Conservation (phyloP, 2,113 vertebrate genomes). For the Ochotona curzoniae region DNA sequence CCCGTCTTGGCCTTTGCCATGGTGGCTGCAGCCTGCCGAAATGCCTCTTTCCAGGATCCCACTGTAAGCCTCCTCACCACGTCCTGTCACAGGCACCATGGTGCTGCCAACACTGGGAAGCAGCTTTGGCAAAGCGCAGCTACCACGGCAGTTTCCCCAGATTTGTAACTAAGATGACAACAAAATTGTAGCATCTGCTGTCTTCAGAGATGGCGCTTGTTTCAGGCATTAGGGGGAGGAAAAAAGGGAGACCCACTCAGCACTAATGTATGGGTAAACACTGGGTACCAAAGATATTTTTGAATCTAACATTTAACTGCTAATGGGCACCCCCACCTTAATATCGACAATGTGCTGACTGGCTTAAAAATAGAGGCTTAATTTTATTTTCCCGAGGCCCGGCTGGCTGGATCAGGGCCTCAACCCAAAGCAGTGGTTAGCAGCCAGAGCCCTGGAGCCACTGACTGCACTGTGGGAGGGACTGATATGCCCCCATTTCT, state of each 20-base stretch:
- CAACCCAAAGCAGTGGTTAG: background rate
- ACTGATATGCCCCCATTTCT: slow-evolving; percentile 62
- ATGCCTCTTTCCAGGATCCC: background rate
- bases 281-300: slow-evolving; percentile 42
- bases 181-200: slow-evolving; percentile 36
- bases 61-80: rapidly evolving
- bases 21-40: background rate
- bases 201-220: rapidly evolving
- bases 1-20: no score
- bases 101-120: background rate
- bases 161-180: background rate
- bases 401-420: slow-evolving; percentile 6
- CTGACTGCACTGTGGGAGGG: slow-evolving; percentile 20
- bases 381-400: background rate
- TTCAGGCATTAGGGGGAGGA: background rate
- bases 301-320: slow-evolving; percentile 59
- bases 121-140: slow-evolving; percentile 34
- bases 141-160: rapidly evolving
- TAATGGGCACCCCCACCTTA: background rate
- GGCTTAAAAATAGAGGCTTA: slow-evolving; percentile 68
- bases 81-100: background rate
- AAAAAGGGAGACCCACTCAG: background rate
- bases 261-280: background rate
- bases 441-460: background rate
- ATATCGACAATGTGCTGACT: slow-evolving; percentile 43